These are phyloP conservation scores for Chloroclystis v-ata DNA, from an alignment of 2,888 invertebrate species.

Conservation along the genomic window DNA sequence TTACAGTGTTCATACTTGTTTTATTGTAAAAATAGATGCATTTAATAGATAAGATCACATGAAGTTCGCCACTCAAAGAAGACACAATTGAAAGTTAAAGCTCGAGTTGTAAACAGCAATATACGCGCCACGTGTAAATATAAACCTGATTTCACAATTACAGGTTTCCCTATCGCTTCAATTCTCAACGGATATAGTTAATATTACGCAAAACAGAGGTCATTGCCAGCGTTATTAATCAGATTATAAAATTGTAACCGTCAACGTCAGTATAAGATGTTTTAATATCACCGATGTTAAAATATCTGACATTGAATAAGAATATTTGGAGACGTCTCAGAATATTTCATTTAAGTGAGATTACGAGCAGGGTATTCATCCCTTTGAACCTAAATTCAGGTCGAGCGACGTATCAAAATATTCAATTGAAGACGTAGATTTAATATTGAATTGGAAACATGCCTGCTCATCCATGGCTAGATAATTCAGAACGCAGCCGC, in stretches of 20 bases:
- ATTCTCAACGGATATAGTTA: no score
- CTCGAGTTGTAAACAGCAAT: slow-evolving; percentile 3
- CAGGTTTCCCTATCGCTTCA: not conserved
- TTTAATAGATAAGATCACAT: no score
- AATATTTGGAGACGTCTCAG: not conserved
- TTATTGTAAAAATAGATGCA: no score
- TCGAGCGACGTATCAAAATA: slow-evolving; percentile 3
- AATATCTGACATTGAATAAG: not conserved
- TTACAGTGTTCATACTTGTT: no score
- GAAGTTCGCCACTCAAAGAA: no score
- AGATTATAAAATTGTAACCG: not conserved
- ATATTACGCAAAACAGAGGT: not conserved
- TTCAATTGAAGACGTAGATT: slow-evolving; percentile 5
- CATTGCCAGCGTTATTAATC: not conserved
- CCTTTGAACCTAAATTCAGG: slow-evolving; percentile 6
- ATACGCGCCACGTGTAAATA: slow-evolving; percentile 7
- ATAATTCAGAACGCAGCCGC: slow-evolving; percentile 9
- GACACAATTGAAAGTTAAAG: not conserved
- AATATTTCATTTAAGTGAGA: not conserved
- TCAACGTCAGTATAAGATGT: no score
- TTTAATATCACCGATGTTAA: no score
- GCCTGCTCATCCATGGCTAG: slow-evolving; percentile 9
- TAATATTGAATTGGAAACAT: slow-evolving; percentile 13
- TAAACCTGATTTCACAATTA: slow-evolving; percentile 11
- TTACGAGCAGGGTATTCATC: slow-evolving; percentile 5